Conservation (phyloP, 1,140 invertebrate species). For the Leptinotarsa undecemlineata region DNA sequence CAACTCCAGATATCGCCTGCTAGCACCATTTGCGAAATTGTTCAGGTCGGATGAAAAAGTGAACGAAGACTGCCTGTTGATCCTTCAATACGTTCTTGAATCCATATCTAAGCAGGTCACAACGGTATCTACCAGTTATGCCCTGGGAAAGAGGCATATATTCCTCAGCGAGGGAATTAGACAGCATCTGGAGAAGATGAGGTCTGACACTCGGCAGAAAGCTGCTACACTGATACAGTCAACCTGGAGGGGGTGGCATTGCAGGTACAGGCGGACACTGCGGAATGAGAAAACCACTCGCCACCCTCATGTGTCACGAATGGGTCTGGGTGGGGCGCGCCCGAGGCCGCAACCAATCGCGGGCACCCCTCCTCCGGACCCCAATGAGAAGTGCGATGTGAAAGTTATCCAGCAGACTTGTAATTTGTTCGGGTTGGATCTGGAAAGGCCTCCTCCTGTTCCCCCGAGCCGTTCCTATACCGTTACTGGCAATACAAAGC, state of each 20-base stretch:
- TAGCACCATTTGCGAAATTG: slow-evolving; percentile 77
- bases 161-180: slow-evolving; percentile 92
- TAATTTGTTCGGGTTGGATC: slow-evolving; percentile 84
- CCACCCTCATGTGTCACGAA: slow-evolving; percentile 32
- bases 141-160: slow-evolving; percentile 89
- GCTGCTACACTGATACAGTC: slow-evolving; percentile 80
- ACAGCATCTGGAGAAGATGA: slow-evolving; percentile 82
- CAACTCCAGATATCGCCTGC: slow-evolving; percentile 78
- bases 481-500: slow-evolving; percentile 87
- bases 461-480: slow-evolving; percentile 88
- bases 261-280: slow-evolving; percentile 68
- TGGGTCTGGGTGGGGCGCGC: slow-evolving; percentile 55
- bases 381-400: slow-evolving; percentile 78
- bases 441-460: slow-evolving; percentile 87
- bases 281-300: slow-evolving; percentile 56
- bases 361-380: slow-evolving; percentile 77
- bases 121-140: slow-evolving; percentile 77
- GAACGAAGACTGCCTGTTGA: slow-evolving; percentile 77
- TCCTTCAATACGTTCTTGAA: slow-evolving; percentile 68
- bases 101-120: slow-evolving; percentile 57
- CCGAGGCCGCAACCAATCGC: slow-evolving; percentile 86
- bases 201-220: slow-evolving; percentile 74
- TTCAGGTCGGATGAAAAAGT: slow-evolving; percentile 79
- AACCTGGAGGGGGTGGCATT: slow-evolving; percentile 79
- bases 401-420: slow-evolving; percentile 89